Conservation (phyloP, 2,113 vertebrate species). For the Mobula birostris region DNA sequence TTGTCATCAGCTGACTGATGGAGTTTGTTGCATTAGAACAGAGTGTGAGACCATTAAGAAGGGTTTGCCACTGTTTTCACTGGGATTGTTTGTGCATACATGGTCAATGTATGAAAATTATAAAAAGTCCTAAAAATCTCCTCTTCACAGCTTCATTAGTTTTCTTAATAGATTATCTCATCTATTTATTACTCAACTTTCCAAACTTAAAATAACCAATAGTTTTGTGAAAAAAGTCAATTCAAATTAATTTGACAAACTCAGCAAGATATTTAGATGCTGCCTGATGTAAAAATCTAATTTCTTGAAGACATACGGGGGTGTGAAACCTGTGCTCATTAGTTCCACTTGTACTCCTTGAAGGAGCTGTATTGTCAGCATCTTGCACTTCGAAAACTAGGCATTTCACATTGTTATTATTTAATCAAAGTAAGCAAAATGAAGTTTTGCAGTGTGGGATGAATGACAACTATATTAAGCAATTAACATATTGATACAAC, state of each 20-base stretch:
- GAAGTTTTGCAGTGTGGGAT: background rate
- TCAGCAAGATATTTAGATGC: slow-evolving; percentile 27
- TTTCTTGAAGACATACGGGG: slow-evolving; percentile 20
- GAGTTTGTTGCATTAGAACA: too few species aligned
- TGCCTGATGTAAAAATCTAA: slow-evolving; percentile 11
- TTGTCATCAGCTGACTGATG: too few species aligned
- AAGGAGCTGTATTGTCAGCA: slow-evolving; percentile 26
- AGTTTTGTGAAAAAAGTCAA: background rate
- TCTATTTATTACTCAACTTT: background rate
- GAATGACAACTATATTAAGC: too few species aligned
- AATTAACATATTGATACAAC: too few species aligned
- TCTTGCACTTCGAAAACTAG: background rate
- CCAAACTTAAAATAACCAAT: slow-evolving; percentile 16
- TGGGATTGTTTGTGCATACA: too few species aligned
- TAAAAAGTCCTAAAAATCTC: background rate
- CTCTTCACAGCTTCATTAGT: background rate
- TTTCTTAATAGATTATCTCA: background rate
- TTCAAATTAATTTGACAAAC: slow-evolving; percentile 19
- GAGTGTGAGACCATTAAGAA: too few species aligned
- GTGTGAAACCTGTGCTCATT: slow-evolving; percentile 27
- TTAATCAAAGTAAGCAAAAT: background rate
- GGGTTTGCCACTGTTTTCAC: too few species aligned
- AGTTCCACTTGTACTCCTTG: slow-evolving; percentile 14
- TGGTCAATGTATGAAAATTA: background rate
- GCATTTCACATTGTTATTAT: background rate